phyloP scores from a whole-genome alignment of 2,797 vertebrate genomes.

The Sebastes minor region DNA sequence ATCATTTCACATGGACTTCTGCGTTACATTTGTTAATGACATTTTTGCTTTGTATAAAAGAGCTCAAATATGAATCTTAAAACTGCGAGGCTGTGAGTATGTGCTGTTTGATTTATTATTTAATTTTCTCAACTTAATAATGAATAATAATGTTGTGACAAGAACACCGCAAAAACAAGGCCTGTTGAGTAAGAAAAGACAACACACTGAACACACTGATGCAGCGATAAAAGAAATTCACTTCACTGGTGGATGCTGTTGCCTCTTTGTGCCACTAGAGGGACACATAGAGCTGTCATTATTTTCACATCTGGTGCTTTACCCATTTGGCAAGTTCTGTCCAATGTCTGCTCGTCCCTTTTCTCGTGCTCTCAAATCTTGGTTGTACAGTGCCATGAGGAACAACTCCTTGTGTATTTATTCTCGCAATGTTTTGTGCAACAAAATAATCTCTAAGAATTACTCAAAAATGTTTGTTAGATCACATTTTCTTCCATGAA shows the following conservation, averaged over 20 bases:
- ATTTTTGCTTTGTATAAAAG: background rate
- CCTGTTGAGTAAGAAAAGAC: background rate
- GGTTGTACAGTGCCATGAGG: background rate
- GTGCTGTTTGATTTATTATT: slow-evolving; percentile 8
- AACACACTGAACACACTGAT: too few relatives aligned
- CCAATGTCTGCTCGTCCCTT: background rate
- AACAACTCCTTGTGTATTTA: background rate
- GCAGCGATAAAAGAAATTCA: background rate
- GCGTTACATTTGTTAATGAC: background rate
- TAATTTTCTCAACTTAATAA: background rate
- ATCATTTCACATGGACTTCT: background rate
- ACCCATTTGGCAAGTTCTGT: background rate
- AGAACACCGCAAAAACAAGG: background rate
- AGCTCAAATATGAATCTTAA: background rate
- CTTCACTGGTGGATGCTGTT: slow-evolving; percentile 4
- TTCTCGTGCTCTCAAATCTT: background rate
- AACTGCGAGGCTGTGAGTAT: background rate
- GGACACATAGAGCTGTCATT: slow-evolving; percentile 25
- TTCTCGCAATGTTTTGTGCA: background rate
- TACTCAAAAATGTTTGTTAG: background rate
- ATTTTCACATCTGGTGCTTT: background rate
- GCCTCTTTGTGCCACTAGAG: slow-evolving; percentile 58
- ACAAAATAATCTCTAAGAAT: background rate
- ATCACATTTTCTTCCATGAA: background rate
- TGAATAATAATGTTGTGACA: background rate